Evolutionary conservation across 2,888 invertebrate species (phyloP).

Genomic region (Escarpia spicata): DNA sequence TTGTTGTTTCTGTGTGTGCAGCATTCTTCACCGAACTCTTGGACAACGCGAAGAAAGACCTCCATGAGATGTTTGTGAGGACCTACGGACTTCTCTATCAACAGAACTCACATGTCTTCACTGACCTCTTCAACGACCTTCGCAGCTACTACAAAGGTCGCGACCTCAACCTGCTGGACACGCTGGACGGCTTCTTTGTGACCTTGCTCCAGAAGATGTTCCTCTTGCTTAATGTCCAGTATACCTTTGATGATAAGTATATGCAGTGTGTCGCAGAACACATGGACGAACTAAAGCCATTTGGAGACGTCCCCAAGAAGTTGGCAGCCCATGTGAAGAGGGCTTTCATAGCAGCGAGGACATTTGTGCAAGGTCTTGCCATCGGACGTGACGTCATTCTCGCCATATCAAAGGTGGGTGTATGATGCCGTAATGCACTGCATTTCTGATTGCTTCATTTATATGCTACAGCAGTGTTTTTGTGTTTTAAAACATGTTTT

Average conservation of each 20-base stretch:
- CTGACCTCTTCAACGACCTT: slow-evolving; percentile 87
- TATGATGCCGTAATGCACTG: neutral
- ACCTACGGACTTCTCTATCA: slow-evolving; percentile 96
- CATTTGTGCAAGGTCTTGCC: slow-evolving; percentile 88
- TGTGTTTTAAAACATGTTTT: too few species aligned
- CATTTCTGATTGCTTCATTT: too few species aligned
- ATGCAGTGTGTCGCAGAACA: slow-evolving; percentile 87
- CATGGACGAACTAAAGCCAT: slow-evolving; percentile 93
- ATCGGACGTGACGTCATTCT: slow-evolving; percentile 82
- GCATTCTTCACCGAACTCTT: slow-evolving; percentile 89
- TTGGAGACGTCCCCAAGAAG: slow-evolving; percentile 93
- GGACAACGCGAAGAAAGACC: slow-evolving; percentile 83
- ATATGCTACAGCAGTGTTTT: too few species aligned
- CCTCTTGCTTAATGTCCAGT: slow-evolving; percentile 86
- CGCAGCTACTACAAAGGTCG: slow-evolving; percentile 84
- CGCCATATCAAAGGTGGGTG: slow-evolving; percentile 58
- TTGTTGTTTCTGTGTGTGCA: slow-evolving; percentile 67
- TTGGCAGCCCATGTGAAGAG: slow-evolving; percentile 87
- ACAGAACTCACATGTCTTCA: slow-evolving; percentile 91
- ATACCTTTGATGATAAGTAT: slow-evolving; percentile 83
- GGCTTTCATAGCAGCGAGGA: slow-evolving; percentile 93
- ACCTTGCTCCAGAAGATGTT: slow-evolving; percentile 96
- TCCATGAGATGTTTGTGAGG: slow-evolving; percentile 93
- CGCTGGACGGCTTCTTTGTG: slow-evolving; percentile 92
- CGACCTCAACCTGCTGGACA: slow-evolving; percentile 80